Conservation (phyloP, 2,888 invertebrate species). For the Clivina fossor region DNA sequence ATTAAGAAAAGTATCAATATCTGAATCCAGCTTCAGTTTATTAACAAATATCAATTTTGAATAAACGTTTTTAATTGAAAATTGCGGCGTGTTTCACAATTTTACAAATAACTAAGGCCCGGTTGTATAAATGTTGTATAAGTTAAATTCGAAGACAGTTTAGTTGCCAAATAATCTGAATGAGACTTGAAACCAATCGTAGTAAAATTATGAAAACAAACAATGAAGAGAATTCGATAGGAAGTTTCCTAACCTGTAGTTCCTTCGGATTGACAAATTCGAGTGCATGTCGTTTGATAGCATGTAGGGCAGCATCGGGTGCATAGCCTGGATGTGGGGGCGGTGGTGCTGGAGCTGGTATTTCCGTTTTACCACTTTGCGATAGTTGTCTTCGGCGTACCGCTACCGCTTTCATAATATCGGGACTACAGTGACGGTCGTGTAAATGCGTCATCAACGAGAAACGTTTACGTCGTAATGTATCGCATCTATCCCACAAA, state of each 20-base stretch:
- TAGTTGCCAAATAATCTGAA: too few species aligned
- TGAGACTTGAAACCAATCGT: too few species aligned
- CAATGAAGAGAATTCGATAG: too few species aligned
- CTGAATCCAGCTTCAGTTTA: constrained; percentile 13
- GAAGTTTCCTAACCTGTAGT: too few species aligned
- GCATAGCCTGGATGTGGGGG: constrained; percentile 82
- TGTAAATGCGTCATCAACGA: constrained; percentile 96
- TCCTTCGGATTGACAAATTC: constrained; percentile 90
- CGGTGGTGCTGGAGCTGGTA: constrained; percentile 57
- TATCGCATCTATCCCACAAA: constrained; percentile 89
- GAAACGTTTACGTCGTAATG: constrained; percentile 85
- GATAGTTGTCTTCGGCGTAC: constrained; percentile 64
- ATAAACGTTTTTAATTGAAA: too few species aligned
- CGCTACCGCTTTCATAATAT: constrained; percentile 68
- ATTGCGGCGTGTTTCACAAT: too few species aligned
- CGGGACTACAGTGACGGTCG: constrained; percentile 89
- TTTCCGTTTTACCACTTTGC: constrained; percentile 56
- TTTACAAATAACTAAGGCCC: too few species aligned
- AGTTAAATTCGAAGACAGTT: too few species aligned
- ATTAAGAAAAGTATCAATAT: too few species aligned
- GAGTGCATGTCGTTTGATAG: constrained; percentile 92
- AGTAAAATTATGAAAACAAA: too few species aligned
- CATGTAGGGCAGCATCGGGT: constrained; percentile 94
- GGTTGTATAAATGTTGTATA: too few species aligned
- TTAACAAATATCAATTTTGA: constrained; percentile 3